Percentiles rank a stretch among this genome's conserved stretches.
phyloP scores from a whole-genome alignment of 2,888 invertebrate genomes.

The Tubulanus polymorphus region DNA sequence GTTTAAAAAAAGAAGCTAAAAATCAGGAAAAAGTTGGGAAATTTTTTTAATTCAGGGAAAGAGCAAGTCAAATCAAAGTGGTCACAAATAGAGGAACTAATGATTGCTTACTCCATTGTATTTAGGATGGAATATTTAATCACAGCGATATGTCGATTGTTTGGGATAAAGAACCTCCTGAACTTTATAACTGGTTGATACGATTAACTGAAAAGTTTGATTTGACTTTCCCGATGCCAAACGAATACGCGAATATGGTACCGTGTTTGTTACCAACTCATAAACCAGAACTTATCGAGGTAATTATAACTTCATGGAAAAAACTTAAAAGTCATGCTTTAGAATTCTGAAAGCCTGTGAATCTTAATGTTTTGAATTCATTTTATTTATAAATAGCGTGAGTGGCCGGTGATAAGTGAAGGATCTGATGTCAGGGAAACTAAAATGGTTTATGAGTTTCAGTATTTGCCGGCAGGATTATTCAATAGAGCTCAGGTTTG shows the following conservation, averaged over 20 bases:
- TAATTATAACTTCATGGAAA: not conserved
- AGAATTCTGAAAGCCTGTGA: too few relatives aligned
- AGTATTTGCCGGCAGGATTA: conserved; percentile 22
- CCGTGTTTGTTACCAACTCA: conserved; percentile 14
- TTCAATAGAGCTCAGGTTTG: conserved; percentile 22
- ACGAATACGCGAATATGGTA: conserved; percentile 15
- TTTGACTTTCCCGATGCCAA: conserved; percentile 10
- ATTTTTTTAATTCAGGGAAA: too few relatives aligned
- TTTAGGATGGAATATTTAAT: conserved; percentile 11
- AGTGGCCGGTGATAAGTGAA: conserved; percentile 33
- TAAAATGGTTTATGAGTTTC: conserved; percentile 16
- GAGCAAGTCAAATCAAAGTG: too few relatives aligned
- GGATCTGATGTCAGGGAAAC: conserved; percentile 21
- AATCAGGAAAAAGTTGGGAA: too few relatives aligned
- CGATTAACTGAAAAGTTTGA: conserved; percentile 15
- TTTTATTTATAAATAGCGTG: too few relatives aligned
- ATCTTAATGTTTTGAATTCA: too few relatives aligned
- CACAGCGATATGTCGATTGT: conserved; percentile 3
- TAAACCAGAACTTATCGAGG: too few relatives aligned
- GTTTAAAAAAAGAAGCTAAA: too few relatives aligned
- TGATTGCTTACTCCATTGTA: too few relatives aligned
- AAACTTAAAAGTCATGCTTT: conserved; percentile 1
- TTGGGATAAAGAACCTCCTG: conserved; percentile 1
- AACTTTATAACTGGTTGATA: conserved; percentile 12
- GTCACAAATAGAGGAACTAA: too few relatives aligned